These are phyloP conservation scores for Ectropis crepuscularia DNA, from an alignment of 2,888 invertebrate genomes.

Conservation along the genomic window DNA sequence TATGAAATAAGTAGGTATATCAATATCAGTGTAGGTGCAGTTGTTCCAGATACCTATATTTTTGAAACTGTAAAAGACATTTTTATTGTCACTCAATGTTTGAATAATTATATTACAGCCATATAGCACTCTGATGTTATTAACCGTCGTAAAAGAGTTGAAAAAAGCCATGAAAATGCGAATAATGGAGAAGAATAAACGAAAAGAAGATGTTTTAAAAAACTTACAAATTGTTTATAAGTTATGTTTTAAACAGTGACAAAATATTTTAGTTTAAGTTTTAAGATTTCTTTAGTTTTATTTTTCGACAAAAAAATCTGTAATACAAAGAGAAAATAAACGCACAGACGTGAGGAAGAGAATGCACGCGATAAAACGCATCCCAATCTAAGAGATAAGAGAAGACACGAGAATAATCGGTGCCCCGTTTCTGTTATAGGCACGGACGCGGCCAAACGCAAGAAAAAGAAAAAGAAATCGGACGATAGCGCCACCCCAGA, in stretches of 20 bases:
- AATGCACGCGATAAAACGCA: slow-evolving; percentile 50
- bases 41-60: too few species aligned
- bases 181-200: too few species aligned
- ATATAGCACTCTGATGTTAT: too few species aligned
- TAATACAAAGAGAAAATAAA: background rate
- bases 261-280: background rate
- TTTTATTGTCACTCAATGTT: too few species aligned
- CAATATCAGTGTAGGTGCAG: too few species aligned
- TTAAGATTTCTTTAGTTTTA: background rate
- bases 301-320: background rate
- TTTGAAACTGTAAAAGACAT: too few species aligned
- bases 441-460: slow-evolving; percentile 71
- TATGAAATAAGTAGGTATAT: too few species aligned
- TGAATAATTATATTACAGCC: too few species aligned
- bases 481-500: slow-evolving; percentile 78
- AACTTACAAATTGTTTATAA: too few species aligned
- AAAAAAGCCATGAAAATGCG: too few species aligned
- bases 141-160: too few species aligned
- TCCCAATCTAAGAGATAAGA: slow-evolving; percentile 40
- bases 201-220: too few species aligned
- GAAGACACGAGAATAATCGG: slow-evolving; percentile 68
- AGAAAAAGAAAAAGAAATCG: slow-evolving; percentile 73
- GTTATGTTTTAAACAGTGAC: background rate
- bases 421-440: slow-evolving; percentile 80
- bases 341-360: background rate